Conservation (phyloP, 2,797 vertebrate species). For the Orientallactaga sibirica region DNA sequence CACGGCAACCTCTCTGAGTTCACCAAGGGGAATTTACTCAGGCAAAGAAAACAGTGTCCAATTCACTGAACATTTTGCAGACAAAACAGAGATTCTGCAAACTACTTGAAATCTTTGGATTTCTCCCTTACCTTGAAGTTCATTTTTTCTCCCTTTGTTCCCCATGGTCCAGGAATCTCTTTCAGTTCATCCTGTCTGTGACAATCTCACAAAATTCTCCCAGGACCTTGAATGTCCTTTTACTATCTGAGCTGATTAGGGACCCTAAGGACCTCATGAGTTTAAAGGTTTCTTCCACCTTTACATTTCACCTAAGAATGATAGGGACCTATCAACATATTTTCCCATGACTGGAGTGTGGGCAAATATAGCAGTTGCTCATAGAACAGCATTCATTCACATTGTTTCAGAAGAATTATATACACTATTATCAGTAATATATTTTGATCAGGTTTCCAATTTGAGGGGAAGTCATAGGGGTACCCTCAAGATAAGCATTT, state of each 20-base stretch:
- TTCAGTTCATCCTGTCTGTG: constrained; percentile 11
- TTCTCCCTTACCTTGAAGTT: constrained; percentile 7
- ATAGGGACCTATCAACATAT: neutral
- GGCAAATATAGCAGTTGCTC: neutral
- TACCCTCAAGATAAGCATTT: constrained; percentile 22
- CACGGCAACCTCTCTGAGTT: constrained; percentile 62
- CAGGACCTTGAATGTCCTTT: constrained; percentile 19
- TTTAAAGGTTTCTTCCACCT: constrained; percentile 41
- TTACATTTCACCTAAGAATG: neutral
- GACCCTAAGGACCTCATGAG: neutral
- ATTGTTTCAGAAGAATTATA: constrained; percentile 49
- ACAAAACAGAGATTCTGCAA: constrained; percentile 2
- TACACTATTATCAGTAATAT: neutral
- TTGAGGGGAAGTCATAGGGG: neutral
- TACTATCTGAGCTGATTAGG: constrained; percentile 13
- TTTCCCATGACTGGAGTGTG: neutral
- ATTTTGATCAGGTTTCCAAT: neutral
- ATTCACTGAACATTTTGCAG: constrained; percentile 50
- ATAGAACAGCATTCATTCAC: constrained; percentile 31
- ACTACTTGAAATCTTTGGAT: constrained; percentile 47
- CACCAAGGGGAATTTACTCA: constrained; percentile 30
- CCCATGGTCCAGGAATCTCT: neutral
- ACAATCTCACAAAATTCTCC: constrained; percentile 20
- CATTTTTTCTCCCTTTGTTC: neutral
- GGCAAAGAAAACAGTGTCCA: constrained; percentile 49